Evolutionary conservation across 2,888 invertebrate genomes (phyloP), one percentile per base, ranked within the genome.

Genomic region (Chymomyza caudatula): DNA sequence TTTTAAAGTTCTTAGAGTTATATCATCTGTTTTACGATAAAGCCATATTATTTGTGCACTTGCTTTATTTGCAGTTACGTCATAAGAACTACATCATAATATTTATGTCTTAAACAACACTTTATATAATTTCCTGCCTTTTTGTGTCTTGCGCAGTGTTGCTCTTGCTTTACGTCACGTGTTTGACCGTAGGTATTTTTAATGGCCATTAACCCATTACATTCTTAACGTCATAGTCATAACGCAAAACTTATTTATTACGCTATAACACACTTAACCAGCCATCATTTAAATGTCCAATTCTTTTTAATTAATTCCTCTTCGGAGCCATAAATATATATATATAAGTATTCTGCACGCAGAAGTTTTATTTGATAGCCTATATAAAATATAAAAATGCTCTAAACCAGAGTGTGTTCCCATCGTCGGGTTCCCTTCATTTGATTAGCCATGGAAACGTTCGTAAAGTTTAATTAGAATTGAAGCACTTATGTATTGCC

Each of bases 381-480:
- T 37, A 37, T 11, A 11, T 13, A 37, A 37, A 37, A 37, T 11
- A 11, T 3, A 37, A 37, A 37, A 37, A 37, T n/a, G n/a, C n/a
- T n/a, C n/a, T n/a, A n/a, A n/a, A n/a, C n/a, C n/a, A n/a, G n/a
- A n/a, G n/a, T n/a, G n/a, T n/a, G n/a, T n/a, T n/a, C n/a, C n/a
- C 8, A 29, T 29, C 29, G 8, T 29, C 23, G 4, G 1, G 23
- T 23, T n/a, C n/a, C n/a, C n/a, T n/a, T n/a, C n/a, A 1, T 23
- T 23, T 23, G 23, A 23, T 23, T 23, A 23, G 23, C 23, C 23
- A 0, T 4, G 25, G 65, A 42, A 51, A 49, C 51, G 66, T 64
- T 73, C 63, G 56, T 74, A 61, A 78, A 83, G 74, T 80, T 77
- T 76, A 74, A 77, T 79, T 72, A 53, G 73, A 77, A 77, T 73